A percentile compares a stretch with the other conserved stretches of the same genome.
Conservation (phyloP, 2,797 vertebrate genomes). For the Limnodromus scolopaceus region DNA sequence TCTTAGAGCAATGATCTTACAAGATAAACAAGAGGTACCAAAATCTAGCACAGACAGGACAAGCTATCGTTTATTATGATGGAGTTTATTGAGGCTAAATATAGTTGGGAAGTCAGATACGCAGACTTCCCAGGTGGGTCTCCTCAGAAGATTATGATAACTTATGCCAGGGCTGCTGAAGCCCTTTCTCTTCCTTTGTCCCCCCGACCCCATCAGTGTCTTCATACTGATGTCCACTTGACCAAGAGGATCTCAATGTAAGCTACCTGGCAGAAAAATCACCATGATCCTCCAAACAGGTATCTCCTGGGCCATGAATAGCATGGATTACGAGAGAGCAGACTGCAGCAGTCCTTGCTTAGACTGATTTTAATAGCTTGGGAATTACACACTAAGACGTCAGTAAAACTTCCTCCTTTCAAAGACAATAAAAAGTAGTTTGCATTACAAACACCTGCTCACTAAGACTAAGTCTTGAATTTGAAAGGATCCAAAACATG, state of each 20-base stretch:
- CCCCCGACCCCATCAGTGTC: not conserved
- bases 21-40: not conserved
- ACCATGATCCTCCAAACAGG: not conserved
- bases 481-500: conserved; percentile 12
- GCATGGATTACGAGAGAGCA: not conserved
- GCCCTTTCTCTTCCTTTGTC: not conserved
- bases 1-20: not conserved
- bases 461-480: not conserved
- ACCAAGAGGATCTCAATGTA: not conserved
- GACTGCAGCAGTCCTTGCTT: not conserved
- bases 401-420: not conserved
- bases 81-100: not conserved
- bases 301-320: not conserved
- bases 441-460: not conserved
- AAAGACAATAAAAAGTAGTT: not conserved
- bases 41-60: not conserved
- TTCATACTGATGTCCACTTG: not conserved
- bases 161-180: not conserved
- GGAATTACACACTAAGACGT: not conserved
- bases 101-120: not conserved
- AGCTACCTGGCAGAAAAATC: not conserved
- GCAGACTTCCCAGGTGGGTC: not conserved
- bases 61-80: not conserved
- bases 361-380: not conserved
- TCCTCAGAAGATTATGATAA: not conserved